Evolutionary conservation across 2,888 invertebrate species (phyloP).

Genomic region (Archips crataeganus): DNA sequence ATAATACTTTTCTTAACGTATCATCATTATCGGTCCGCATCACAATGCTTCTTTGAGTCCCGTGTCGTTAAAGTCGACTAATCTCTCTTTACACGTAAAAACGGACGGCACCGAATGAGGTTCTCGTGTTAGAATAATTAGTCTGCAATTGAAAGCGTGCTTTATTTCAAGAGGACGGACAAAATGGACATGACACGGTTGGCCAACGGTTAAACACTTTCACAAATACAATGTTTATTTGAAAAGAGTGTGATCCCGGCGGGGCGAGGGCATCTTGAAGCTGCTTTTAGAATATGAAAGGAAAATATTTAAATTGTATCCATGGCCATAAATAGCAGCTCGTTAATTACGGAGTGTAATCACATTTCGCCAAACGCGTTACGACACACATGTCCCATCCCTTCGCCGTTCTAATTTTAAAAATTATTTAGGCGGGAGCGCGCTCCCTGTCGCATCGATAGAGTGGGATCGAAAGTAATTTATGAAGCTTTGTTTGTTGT

Average conservation of each 20-base stretch:
- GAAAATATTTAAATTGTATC: slow-evolving; percentile 69
- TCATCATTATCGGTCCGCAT: slow-evolving; percentile 78
- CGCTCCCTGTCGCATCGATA: slow-evolving; percentile 74
- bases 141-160: slow-evolving; percentile 85
- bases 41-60: slow-evolving; percentile 77
- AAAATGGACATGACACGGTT: slow-evolving; percentile 80
- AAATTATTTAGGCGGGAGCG: slow-evolving; percentile 80
- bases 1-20: slow-evolving; percentile 81
- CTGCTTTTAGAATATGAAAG: slow-evolving; percentile 62
- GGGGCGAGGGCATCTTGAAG: slow-evolving; percentile 23
- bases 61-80: slow-evolving; percentile 80
- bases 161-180: slow-evolving; percentile 82
- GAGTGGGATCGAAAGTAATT: slow-evolving; percentile 72
- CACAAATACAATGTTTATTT: slow-evolving; percentile 78
- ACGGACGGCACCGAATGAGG: slow-evolving; percentile 80
- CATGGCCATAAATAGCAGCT: slow-evolving; percentile 76
- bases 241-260: slow-evolving; percentile 59
- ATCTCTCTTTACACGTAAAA: slow-evolving; percentile 83
- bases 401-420: slow-evolving; percentile 84
- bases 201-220: slow-evolving; percentile 83
- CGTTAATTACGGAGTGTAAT: slow-evolving; percentile 84
- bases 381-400: slow-evolving; percentile 85
- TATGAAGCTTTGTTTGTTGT: slow-evolving; percentile 67
- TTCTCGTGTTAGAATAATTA: slow-evolving; percentile 85
- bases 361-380: slow-evolving; percentile 86